A percentile compares a stretch with the other conserved stretches of the same genome.
phyloP scores from a whole-genome alignment of 2,797 vertebrate genomes.

The Sciaenops ocellatus region DNA sequence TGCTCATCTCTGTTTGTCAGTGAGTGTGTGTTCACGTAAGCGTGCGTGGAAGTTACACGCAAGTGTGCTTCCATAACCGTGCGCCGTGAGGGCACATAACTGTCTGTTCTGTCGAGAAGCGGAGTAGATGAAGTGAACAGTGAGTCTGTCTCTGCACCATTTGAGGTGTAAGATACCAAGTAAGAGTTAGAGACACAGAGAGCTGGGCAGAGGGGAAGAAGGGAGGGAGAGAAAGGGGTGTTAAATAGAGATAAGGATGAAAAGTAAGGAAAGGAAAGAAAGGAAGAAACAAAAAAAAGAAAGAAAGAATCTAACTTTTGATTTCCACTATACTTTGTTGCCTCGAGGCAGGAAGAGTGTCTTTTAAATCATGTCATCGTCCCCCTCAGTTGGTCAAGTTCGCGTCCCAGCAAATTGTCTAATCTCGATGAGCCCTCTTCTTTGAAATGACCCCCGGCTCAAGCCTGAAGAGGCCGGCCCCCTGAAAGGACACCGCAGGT shows the following conservation, averaged over 20 bases:
- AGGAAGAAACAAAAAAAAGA: neutral
- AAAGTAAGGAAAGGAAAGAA: slow-evolving; percentile 18
- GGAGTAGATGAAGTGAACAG: slow-evolving; percentile 66
- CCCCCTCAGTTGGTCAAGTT: slow-evolving; percentile 18
- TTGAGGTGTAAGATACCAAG: slow-evolving; percentile 69
- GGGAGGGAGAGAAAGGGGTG: slow-evolving; percentile 27
- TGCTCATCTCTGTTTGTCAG: slow-evolving; percentile 34
- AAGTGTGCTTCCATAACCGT: slow-evolving; percentile 39
- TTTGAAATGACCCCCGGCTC: slow-evolving; percentile 7
- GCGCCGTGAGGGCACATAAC: slow-evolving; percentile 49
- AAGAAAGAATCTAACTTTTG: slow-evolving; percentile 19
- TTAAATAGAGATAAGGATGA: slow-evolving; percentile 53
- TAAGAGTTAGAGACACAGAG: slow-evolving; percentile 51
- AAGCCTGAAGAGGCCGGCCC: neutral
- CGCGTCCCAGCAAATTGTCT: neutral
- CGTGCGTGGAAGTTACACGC: slow-evolving; percentile 29
- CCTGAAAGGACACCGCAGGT: neutral
- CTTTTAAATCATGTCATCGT: slow-evolving; percentile 21
- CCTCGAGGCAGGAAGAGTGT: neutral
- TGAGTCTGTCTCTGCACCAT: slow-evolving; percentile 70
- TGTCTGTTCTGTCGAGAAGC: slow-evolving; percentile 51
- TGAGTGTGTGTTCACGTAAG: slow-evolving; percentile 6
- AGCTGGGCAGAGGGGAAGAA: slow-evolving; percentile 25
- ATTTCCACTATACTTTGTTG: slow-evolving; percentile 13
- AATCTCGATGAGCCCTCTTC: slow-evolving; percentile 24